These are phyloP conservation scores for Hylomyscus alleni DNA, from an alignment of 2,797 vertebrate genomes.

Conservation along the genomic window DNA sequence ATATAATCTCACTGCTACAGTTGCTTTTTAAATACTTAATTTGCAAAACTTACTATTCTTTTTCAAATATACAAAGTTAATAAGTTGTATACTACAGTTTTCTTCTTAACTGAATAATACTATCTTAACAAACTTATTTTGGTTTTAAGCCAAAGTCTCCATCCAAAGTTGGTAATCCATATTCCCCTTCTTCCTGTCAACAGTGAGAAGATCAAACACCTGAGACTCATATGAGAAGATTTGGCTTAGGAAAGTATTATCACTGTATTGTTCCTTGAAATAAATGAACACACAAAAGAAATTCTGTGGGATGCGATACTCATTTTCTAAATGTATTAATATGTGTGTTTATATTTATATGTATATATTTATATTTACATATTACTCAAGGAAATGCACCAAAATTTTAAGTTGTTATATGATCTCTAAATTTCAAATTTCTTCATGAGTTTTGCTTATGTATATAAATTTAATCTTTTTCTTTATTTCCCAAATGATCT, in stretches of 20 bases:
- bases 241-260: slow-evolving; percentile 10
- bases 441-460: neutral
- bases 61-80: slow-evolving; percentile 17
- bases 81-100: neutral
- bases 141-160: slow-evolving; percentile 14
- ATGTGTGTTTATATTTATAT: neutral
- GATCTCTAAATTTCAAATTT: slow-evolving; percentile 13
- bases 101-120: neutral
- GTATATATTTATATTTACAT: no score
- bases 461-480: slow-evolving; percentile 28
- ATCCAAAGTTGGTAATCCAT: slow-evolving; percentile 33
- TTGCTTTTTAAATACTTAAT: neutral
- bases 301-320: neutral
- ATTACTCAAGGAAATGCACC: neutral
- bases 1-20: slow-evolving; percentile 43
- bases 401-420: slow-evolving; percentile 32
- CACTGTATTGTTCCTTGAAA: slow-evolving; percentile 21
- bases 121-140: slow-evolving; percentile 10
- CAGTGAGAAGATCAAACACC: neutral
- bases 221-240: neutral
- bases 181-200: neutral
- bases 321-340: neutral
- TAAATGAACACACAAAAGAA: slow-evolving; percentile 42
- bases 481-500: slow-evolving; percentile 50
- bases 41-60: slow-evolving; percentile 41